Conservation (phyloP, 2,797 vertebrate species). For the Echiichthys vipera region DNA sequence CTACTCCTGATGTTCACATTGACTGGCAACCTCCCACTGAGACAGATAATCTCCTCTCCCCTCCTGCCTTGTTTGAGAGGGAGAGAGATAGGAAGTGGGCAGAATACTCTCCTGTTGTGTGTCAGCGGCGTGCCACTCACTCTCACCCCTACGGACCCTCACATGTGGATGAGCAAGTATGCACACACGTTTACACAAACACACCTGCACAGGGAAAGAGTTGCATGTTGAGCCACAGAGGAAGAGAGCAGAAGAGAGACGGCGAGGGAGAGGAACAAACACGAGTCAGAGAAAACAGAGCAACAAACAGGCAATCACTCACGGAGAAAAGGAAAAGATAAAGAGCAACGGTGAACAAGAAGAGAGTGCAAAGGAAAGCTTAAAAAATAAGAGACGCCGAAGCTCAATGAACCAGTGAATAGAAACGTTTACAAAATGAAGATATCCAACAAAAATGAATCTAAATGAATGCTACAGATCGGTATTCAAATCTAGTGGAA, state of each 20-base stretch:
- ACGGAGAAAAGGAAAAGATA: not conserved
- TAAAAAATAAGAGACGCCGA: not conserved
- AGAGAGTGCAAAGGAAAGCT: not conserved
- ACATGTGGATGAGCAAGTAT: slow-evolving; percentile 39
- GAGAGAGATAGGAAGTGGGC: slow-evolving; percentile 69
- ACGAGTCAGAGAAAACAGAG: slow-evolving; percentile 7
- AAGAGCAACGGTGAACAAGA: not conserved
- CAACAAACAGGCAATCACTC: not conserved
- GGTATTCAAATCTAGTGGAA: not conserved
- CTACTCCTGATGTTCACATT: slow-evolving; percentile 53
- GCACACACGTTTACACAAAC: slow-evolving; percentile 32
- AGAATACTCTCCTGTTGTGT: slow-evolving; percentile 69
- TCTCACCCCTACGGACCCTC: slow-evolving; percentile 38
- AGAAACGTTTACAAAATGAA: not conserved
- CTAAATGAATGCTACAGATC: not conserved
- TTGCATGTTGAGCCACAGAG: slow-evolving; percentile 28
- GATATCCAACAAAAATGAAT: not conserved
- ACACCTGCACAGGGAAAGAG: slow-evolving; percentile 58
- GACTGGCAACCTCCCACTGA: slow-evolving; percentile 71
- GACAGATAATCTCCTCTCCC: slow-evolving; percentile 70
- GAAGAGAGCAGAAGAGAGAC: not conserved
- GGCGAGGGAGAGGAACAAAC: slow-evolving; percentile 14
- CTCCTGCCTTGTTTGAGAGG: slow-evolving; percentile 62
- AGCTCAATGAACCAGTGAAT: not conserved
- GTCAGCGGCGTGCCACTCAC: slow-evolving; percentile 59